Percentiles rank a stretch among this genome's conserved stretches.
Conservation (phyloP, 2,797 vertebrate species). For the Gymnothorax reevesii region DNA sequence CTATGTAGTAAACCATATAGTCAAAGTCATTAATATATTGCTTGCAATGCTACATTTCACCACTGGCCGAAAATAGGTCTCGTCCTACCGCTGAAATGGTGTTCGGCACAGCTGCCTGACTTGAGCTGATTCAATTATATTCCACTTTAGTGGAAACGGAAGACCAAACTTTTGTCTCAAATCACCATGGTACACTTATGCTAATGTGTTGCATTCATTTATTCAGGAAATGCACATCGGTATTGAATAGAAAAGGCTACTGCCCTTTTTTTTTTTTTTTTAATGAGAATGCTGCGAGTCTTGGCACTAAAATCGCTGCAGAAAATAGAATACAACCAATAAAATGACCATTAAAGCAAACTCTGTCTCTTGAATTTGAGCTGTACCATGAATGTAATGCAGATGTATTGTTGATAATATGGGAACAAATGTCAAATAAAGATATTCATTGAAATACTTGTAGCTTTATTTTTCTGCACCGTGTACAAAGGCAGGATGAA, state of each 20-base stretch:
- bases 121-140: background rate
- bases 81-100: background rate
- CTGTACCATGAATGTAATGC: conserved; percentile 25
- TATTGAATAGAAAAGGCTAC: conserved; percentile 11
- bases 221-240: conserved; percentile 16
- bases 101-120: background rate
- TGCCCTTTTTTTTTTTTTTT: conserved; percentile 2
- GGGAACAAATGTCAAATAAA: conserved; percentile 37
- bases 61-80: background rate
- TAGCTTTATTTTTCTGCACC: background rate
- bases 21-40: too few relatives aligned
- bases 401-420: conserved; percentile 35
- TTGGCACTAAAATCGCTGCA: conserved; percentile 29
- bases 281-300: conserved; percentile 21
- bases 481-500: background rate
- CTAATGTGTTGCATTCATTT: conserved; percentile 8
- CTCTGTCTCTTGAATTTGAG: conserved; percentile 13
- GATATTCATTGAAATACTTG: conserved; percentile 16
- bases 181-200: background rate
- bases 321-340: background rate
- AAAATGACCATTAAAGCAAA: conserved; percentile 17
- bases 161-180: background rate
- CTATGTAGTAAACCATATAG: too few relatives aligned
- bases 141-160: background rate
- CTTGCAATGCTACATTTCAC: background rate